Percentiles rank a stretch among this genome's conserved stretches.
Conservation (phyloP, 2,113 vertebrate genomes). For the Craseonycteris thonglongyai region DNA sequence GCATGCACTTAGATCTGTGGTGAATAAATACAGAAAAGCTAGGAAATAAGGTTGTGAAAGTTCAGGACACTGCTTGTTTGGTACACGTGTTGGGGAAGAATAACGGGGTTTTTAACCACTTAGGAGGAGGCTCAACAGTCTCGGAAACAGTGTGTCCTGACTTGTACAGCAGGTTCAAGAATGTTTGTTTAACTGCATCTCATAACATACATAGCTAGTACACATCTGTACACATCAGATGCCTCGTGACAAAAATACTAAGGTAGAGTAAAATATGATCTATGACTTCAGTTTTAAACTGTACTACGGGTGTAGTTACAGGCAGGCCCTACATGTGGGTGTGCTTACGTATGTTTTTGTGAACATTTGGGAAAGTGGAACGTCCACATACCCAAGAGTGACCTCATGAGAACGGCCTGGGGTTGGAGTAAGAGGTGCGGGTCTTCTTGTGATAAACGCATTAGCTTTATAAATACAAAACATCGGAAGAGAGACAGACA, state of each 20-base stretch:
- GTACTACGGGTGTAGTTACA: background rate
- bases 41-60: background rate
- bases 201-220: background rate
- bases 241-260: background rate
- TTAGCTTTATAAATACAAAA: background rate
- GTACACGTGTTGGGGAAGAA: background rate
- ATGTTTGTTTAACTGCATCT: background rate
- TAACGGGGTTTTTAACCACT: background rate
- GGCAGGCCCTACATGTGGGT: background rate
- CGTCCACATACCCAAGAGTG: background rate
- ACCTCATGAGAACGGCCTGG: background rate
- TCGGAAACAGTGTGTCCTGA: background rate
- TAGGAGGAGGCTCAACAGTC: background rate
- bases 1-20: background rate
- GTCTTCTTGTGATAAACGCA: background rate
- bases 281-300: background rate
- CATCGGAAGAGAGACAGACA: background rate
- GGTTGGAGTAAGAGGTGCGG: background rate
- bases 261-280: background rate
- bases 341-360: background rate
- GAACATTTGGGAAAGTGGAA: background rate
- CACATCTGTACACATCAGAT: background rate
- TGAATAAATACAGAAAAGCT: background rate
- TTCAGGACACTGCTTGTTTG: background rate
- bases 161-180: background rate